Evolutionary conservation across 2,797 vertebrate genomes (phyloP), one percentile per base, ranked within the genome.

Genomic region (Manis crassicaudata): DNA sequence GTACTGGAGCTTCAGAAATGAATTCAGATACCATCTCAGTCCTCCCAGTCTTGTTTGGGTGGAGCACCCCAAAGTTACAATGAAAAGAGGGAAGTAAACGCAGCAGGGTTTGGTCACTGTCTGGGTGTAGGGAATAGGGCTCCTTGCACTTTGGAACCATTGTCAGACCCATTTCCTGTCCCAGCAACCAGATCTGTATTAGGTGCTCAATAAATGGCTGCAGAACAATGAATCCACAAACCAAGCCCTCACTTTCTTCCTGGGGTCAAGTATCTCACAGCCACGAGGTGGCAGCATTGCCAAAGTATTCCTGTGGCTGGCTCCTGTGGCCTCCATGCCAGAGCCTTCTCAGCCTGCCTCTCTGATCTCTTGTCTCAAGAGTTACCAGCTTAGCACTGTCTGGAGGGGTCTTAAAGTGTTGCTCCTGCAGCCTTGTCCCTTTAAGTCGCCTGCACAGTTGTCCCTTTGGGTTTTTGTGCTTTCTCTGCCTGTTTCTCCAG

Each of bases 21-120:
- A 92, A 0, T 46, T n/a, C 43, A 72, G 58, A 40, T 32, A 18
- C 16, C 32, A 5, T 27, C 58, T 62, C 29, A 91, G 63, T 21
- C 35, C 60, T 52, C 73, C 5, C 9, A 32, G 93, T 70, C 32
- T 54, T 80, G 14, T 79, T 79, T 88, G 52, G 50, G 43, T 4
- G 27, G 52, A 7, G n/a, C 9, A 21, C 11, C 16, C 23, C 32
- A 8, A 27, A 76, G 29, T 88, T 72, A 62, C 32, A 63, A 25
- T 65, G 37, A 54, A 88, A 75, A 81, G 65, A 82, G 46, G 56
- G 77, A 20, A 0, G 99, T 99, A 0, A 99, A 99, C 0, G 99
- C 99, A 97, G 0, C 25, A 92, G 88, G 14, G 14, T 73, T 67
- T 56, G 35, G n/a, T 54, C 46, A 40, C 23, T 76, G 13, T 29